Evolutionary conservation across 2,113 vertebrate species (phyloP), one percentile per base, ranked within the genome.

Genomic region (Alligator sinensis): DNA sequence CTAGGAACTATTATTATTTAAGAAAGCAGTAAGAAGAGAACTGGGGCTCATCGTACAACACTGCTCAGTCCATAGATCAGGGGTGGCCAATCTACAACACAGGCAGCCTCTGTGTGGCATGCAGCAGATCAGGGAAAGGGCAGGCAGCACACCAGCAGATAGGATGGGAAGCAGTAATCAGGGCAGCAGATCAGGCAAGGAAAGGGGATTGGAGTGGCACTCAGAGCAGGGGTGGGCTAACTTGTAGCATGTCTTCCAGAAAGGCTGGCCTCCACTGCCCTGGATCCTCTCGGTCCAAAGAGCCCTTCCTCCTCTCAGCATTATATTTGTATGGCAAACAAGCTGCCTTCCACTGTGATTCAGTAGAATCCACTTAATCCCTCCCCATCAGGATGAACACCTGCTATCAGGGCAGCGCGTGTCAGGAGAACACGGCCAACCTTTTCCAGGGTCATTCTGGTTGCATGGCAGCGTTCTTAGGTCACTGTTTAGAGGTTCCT

Each of bases 401-500:
- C 18, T 5, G 12, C 47, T 76, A 15, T 0, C 8, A 30, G 80
- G 90, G 91, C 76, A 75, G 77, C 13, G 55, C 4, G 17, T 66
- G 34, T 38, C 86, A 85, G 87, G 12, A 93, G 61, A 55, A 70
- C 47, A 21, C 0, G 0, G 30, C 18, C 0, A 0, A 87, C 55
- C 57, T 78, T 17, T 19, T 2, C 4, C 55, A 93, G n/a, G 47
- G 62, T 27, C 85, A 60, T 54, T 62, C 75, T 0, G 0, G 28
- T 10, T 30, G 84, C 84, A 85, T 60, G 94, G 91, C 92, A 77
- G 84, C 84, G 81, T 89, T 61, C 95, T 79, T 85, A 2, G 21
- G 86, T 91, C 91, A 85, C 90, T 79, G 74, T 92, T 85, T 93
- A 94, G 91, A 96, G 94, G 92, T 94, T 81, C 90, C 81, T 91